Conservation (phyloP, 2,888 invertebrate species). For the Cartodere bifasciata region DNA sequence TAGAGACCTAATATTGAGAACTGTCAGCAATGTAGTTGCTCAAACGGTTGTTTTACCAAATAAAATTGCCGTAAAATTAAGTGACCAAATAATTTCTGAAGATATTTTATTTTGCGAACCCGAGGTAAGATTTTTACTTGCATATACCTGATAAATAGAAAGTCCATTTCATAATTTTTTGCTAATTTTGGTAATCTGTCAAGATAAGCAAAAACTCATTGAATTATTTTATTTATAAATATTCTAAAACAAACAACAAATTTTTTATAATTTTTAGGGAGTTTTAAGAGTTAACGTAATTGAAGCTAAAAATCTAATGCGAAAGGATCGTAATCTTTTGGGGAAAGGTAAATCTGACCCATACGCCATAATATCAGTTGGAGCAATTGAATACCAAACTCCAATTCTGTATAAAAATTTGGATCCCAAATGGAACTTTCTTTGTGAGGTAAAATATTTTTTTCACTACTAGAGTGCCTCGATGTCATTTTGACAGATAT, state of each 20-base stretch:
- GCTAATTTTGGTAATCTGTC: no score
- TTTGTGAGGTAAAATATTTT: no score
- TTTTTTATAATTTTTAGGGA: slow-evolving; percentile 5
- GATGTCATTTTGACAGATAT: no score
- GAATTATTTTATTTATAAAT: no score
- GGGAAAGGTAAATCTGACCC: slow-evolving; percentile 8
- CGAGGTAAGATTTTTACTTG: no score
- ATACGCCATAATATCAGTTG: slow-evolving; percentile 3
- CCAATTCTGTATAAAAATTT: slow-evolving; percentile 5
- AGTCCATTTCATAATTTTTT: no score
- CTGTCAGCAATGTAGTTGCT: not conserved
- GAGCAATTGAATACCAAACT: slow-evolving; percentile 1
- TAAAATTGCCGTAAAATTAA: slow-evolving; percentile 2
- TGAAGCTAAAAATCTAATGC: slow-evolving; percentile 5
- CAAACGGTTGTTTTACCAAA: slow-evolving; percentile 7
- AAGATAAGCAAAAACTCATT: no score
- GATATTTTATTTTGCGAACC: slow-evolving; percentile 1
- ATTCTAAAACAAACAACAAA: no score
- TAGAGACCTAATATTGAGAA: slow-evolving; percentile 1
- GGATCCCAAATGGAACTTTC: slow-evolving; percentile 5
- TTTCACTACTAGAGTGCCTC: no score
- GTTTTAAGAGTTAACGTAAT: slow-evolving; percentile 7
- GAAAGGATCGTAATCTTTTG: slow-evolving; percentile 5
- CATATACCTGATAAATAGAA: no score
- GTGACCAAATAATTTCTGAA: slow-evolving; percentile 4